These are phyloP conservation scores for Xestia xanthographa DNA, from an alignment of 2,888 invertebrate species.

Conservation along the genomic window DNA sequence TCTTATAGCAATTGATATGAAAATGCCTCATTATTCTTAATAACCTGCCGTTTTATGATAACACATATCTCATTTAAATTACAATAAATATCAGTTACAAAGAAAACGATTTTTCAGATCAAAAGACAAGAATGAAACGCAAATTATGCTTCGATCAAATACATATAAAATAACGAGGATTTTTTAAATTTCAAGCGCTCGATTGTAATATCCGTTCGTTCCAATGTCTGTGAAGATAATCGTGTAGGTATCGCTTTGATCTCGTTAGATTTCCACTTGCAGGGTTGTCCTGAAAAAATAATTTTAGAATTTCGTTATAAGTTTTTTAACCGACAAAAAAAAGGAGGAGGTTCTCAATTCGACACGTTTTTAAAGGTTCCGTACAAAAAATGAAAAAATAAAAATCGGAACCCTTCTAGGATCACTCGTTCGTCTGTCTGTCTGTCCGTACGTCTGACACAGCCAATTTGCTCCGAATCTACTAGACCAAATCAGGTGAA, in stretches of 20 bases:
- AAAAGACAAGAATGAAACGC: constrained; percentile 12
- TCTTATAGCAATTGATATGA: not conserved
- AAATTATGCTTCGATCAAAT: constrained; percentile 5
- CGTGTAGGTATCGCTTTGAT: constrained; percentile 47
- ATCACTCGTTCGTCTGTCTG: too few relatives aligned
- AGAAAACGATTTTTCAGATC: constrained; percentile 18
- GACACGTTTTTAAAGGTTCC: too few relatives aligned
- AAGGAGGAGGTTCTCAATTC: too few relatives aligned
- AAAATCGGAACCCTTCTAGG: too few relatives aligned
- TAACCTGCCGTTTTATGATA: not conserved
- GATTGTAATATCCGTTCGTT: constrained; percentile 55
- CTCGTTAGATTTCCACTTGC: constrained; percentile 29
- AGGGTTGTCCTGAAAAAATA: constrained; percentile 12
- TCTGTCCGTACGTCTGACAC: too few relatives aligned
- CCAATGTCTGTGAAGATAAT: constrained; percentile 36
- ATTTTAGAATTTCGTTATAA: not conserved
- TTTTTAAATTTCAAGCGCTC: constrained; percentile 32
- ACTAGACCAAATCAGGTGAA: too few relatives aligned
- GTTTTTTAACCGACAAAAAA: not conserved
- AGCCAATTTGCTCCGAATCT: too few relatives aligned
- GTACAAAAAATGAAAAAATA: too few relatives aligned
- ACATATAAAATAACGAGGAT: constrained; percentile 18
- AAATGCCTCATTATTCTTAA: not conserved
- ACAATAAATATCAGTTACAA: constrained; percentile 24
- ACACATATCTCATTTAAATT: constrained; percentile 6